phyloP scores from a whole-genome alignment of 2,888 invertebrate genomes.

The Acanthosepion lycidas region DNA sequence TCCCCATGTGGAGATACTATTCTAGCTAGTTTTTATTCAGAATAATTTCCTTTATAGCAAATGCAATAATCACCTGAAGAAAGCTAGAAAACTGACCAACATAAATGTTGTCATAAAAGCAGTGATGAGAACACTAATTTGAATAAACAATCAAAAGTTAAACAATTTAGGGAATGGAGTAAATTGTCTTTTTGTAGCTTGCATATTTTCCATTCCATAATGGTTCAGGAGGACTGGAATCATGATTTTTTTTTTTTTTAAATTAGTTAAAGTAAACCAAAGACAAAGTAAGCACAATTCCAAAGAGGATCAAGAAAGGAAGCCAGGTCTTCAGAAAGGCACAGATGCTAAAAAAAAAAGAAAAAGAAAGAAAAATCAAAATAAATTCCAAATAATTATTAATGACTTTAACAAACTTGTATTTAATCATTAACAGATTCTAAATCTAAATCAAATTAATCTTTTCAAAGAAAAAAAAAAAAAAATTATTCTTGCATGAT shows the following conservation, averaged over 20 bases:
- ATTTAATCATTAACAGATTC: no score
- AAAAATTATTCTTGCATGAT: no score
- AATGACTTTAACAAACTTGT: neutral
- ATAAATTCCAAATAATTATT: neutral
- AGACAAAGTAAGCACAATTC: neutral
- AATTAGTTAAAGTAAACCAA: neutral
- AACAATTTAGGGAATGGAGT: neutral
- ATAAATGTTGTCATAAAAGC: neutral
- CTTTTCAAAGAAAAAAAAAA: no score
- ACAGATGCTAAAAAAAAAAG: conserved; percentile 75
- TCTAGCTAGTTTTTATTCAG: neutral
- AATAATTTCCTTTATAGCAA: neutral
- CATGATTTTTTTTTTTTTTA: neutral
- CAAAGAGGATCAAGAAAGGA: conserved; percentile 79
- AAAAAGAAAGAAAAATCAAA: conserved; percentile 50
- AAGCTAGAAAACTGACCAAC: neutral
- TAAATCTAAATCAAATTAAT: no score
- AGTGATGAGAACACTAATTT: neutral
- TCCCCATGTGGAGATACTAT: neutral
- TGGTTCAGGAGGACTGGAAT: neutral
- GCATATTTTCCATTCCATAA: neutral
- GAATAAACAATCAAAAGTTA: neutral
- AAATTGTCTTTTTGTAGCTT: neutral
- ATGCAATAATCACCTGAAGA: neutral
- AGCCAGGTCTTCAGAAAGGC: conserved; percentile 88